Conservation (phyloP, 2,113 vertebrate genomes). For the Pseudorhombus dupliciocellatus region DNA sequence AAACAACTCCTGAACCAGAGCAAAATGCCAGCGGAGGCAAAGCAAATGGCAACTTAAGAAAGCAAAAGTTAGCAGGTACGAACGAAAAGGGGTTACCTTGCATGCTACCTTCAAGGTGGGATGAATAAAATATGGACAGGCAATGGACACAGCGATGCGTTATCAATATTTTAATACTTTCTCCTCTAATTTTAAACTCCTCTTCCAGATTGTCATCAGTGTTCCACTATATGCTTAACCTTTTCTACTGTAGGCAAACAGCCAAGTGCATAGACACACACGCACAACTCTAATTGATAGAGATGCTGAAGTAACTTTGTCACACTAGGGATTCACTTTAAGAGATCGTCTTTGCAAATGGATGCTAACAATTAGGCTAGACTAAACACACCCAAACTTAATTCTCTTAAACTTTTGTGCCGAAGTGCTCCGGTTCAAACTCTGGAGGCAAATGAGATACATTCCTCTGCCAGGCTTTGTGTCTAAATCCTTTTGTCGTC, state of each 20-base stretch:
- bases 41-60: constrained; percentile 49
- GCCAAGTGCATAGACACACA: background rate
- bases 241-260: constrained; percentile 42
- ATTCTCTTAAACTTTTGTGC: constrained; percentile 64
- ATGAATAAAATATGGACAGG: constrained; percentile 94
- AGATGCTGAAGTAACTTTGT: background rate
- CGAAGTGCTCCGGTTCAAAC: constrained; percentile 60
- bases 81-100: constrained; percentile 79
- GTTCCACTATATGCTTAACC: constrained; percentile 62
- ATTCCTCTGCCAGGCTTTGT: constrained; percentile 68
- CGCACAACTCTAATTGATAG: constrained; percentile 1
- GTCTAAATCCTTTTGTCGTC: constrained; percentile 77
- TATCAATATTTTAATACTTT: constrained; percentile 91
- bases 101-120: constrained; percentile 89
- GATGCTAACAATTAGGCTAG: constrained; percentile 68
- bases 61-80: constrained; percentile 71
- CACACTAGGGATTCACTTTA: background rate
- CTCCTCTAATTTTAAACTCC: constrained; percentile 76
- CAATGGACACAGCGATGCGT: constrained; percentile 86
- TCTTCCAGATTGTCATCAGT: constrained; percentile 58
- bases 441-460: constrained; percentile 70
- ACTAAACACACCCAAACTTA: constrained; percentile 60
- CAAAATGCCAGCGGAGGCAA: constrained; percentile 65
- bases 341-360: constrained; percentile 30
- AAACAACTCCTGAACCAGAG: constrained; percentile 37